These are phyloP conservation scores for Nemurella pictetii DNA, from an alignment of 2,888 invertebrate species.

Conservation along the genomic window DNA sequence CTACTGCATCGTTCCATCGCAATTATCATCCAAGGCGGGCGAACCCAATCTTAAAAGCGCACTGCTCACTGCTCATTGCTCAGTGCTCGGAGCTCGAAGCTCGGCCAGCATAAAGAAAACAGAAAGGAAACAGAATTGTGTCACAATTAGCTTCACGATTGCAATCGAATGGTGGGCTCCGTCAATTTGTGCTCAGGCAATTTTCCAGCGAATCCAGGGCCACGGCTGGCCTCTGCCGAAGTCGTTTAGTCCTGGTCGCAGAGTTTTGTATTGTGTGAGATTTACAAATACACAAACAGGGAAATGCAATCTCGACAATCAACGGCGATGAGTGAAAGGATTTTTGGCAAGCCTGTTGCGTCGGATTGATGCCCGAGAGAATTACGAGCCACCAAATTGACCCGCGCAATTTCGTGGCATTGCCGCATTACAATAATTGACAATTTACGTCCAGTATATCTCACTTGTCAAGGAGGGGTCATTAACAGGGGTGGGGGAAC, in stretches of 20 bases:
- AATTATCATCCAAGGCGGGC: not conserved
- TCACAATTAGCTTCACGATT: constrained; percentile 30
- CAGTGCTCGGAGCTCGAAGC: not conserved
- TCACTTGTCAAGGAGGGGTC: not conserved
- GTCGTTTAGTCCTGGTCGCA: constrained; percentile 13
- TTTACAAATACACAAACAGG: not conserved
- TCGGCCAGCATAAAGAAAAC: not conserved
- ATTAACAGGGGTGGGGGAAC: not conserved
- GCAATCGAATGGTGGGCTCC: constrained; percentile 34
- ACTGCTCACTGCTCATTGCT: too few relatives aligned
- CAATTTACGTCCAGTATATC: not conserved
- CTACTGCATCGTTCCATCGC: not conserved
- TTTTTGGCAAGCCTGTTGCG: not conserved
- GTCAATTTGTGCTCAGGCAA: constrained; percentile 36
- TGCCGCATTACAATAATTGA: not conserved
- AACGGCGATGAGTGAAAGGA: not conserved
- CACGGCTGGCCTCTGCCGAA: constrained; percentile 22
- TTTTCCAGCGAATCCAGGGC: constrained; percentile 28
- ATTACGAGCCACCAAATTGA: not conserved
- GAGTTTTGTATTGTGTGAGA: not conserved
- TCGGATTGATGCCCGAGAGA: not conserved
- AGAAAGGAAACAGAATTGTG: not conserved
- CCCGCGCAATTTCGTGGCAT: not conserved
- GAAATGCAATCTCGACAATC: not conserved
- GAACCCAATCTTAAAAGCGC: too few relatives aligned